Evolutionary conservation across 2,888 invertebrate species (phyloP).

Genomic region (Ochlodes sylvanus): DNA sequence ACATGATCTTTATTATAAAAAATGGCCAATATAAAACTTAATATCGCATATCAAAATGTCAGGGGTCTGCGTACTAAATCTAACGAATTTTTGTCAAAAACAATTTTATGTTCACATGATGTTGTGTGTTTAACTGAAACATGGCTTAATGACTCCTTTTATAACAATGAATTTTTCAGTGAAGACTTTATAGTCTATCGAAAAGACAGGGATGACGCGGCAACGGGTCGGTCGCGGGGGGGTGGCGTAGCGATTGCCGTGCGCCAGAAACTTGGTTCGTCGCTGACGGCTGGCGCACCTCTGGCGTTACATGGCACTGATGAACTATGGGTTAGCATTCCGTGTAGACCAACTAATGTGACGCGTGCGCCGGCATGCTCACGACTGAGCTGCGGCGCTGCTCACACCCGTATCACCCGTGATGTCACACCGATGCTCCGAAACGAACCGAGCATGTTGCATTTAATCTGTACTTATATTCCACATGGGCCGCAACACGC

Average conservation of each 20-base stretch:
- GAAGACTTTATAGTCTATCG: neutral
- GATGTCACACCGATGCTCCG: neutral
- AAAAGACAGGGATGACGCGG: neutral
- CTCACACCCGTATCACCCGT: neutral
- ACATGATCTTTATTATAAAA: constrained; percentile 30
- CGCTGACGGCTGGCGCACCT: neutral
- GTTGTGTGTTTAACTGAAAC: neutral
- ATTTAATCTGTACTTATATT: neutral
- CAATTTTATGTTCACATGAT: neutral
- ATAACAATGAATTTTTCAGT: neutral
- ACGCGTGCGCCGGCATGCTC: neutral
- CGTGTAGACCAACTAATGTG: neutral
- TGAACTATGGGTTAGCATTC: constrained; percentile 4
- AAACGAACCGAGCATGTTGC: neutral
- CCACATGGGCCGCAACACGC: constrained; percentile 1
- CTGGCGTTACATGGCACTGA: neutral
- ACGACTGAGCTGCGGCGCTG: neutral
- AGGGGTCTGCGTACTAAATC: constrained; percentile 3
- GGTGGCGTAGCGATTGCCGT: neutral
- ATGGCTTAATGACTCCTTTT: neutral
- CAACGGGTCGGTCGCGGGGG: neutral
- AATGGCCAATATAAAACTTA: neutral
- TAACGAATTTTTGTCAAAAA: neutral
- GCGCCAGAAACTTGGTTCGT: neutral
- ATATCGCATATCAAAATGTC: neutral